Evolutionary conservation across 2,113 vertebrate species (phyloP), one percentile per base, ranked within the genome.

Genomic region (Aix galericulata): DNA sequence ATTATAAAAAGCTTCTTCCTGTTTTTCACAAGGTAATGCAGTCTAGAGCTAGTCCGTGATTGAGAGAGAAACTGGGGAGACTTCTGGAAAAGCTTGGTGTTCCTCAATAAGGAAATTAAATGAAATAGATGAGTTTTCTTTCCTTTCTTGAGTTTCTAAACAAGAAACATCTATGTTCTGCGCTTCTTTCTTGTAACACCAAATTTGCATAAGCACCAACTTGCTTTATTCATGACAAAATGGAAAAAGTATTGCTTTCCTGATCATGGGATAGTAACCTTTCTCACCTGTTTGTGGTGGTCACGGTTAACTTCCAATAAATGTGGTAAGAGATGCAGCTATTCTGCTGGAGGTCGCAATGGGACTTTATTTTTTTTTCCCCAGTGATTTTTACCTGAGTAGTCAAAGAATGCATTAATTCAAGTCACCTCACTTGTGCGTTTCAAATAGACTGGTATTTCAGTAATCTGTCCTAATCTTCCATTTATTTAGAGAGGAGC

Each of bases 11-110:
- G 71, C 81, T 94, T 88, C 46, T 93, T 87, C 67, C 72, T 67
- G 36, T 64, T 81, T 94, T 91, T 96, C 86, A 78, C 69, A 69
- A 94, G 94, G 77, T 79, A 88, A 88, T 58, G 64, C 66, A 15
- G 26, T 93, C 50, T 85, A 79, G 91, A 91, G 27, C 23, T 50
- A 84, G 60, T 56, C 60, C 48, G 31, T 72, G 36, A 48, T 88
- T 44, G 60, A 26, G 60, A 53, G 66, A 88, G 48, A 50, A 8
- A 11, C 29, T 81, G 32, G 12, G 18, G 56, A 86, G 69, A 27
- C 52, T 62, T 90, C 52, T 86, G 29, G 56, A 69, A 86, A 83
- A 66, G 7, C 32, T 82, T 90, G 15, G 11, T 86, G 3, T 68
- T 95, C 14, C 34, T 90, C 63, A 81, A 59, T 72, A 76, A 59